Evolutionary conservation across 2,113 vertebrate species (phyloP).

Genomic region (Bagarius yarrelli): DNA sequence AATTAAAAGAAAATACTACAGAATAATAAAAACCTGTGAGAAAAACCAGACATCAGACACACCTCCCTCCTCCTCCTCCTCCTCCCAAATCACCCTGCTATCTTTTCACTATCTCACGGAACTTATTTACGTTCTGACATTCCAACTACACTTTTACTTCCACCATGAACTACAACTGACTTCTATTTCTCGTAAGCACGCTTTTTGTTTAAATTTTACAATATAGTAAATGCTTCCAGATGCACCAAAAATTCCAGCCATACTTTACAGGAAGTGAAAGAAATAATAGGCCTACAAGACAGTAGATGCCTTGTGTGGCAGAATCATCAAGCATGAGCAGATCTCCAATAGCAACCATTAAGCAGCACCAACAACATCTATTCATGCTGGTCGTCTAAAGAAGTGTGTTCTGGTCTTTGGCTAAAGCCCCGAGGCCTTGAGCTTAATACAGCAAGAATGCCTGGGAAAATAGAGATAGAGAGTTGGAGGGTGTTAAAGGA

Average conservation of each 20-base stretch:
- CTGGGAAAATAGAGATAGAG: not conserved
- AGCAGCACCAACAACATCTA: slow-evolving; percentile 62
- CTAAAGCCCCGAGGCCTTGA: slow-evolving; percentile 29
- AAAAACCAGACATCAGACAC: not conserved
- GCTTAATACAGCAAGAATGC: slow-evolving; percentile 12
- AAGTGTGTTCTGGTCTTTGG: slow-evolving; percentile 55
- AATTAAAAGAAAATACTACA: too few species aligned
- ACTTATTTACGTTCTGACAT: not conserved
- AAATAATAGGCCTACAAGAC: slow-evolving; percentile 49
- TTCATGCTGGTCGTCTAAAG: slow-evolving; percentile 69
- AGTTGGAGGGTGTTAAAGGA: slow-evolving; percentile 19
- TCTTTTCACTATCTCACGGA: not conserved
- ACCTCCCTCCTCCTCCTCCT: not conserved
- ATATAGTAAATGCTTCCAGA: not conserved
- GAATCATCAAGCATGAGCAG: slow-evolving; percentile 70
- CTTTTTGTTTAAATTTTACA: not conserved
- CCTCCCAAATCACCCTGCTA: not conserved
- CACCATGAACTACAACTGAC: not conserved
- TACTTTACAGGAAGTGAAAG: not conserved
- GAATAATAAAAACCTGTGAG: not conserved
- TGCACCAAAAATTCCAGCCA: not conserved
- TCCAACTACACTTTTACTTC: not conserved
- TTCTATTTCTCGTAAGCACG: not conserved
- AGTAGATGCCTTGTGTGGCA: slow-evolving; percentile 63
- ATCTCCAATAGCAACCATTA: slow-evolving; percentile 76